Conservation (phyloP, 2,113 vertebrate species). For the Perca schrenkii region DNA sequence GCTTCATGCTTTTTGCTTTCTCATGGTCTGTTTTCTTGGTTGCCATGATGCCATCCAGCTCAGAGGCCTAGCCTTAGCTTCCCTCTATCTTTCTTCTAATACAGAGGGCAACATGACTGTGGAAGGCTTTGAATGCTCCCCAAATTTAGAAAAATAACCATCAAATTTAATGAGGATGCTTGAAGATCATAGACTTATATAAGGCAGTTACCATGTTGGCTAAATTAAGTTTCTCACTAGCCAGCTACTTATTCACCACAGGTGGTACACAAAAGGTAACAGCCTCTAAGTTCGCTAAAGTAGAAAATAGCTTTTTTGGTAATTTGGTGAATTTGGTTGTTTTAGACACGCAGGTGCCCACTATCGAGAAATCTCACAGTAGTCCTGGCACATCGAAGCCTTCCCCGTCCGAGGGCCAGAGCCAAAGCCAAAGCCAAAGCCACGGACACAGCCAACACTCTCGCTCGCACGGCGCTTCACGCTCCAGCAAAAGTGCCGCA, state of each 20-base stretch:
- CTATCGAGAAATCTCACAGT: slow-evolving; percentile 99
- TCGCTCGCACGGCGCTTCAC: slow-evolving; percentile 93
- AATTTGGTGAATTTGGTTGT: slow-evolving; percentile 85
- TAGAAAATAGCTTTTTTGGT: slow-evolving; percentile 54
- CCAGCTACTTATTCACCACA: not conserved
- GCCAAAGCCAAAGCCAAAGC: slow-evolving; percentile 83
- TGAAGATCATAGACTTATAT: not conserved
- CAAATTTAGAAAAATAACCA: slow-evolving; percentile 25
- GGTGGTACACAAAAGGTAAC: slow-evolving; percentile 28
- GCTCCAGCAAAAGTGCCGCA: slow-evolving; percentile 94
- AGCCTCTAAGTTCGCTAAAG: slow-evolving; percentile 40
- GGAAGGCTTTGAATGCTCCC: slow-evolving; percentile 77
- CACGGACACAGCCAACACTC: slow-evolving; percentile 85
- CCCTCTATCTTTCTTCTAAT: slow-evolving; percentile 49
- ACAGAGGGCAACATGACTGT: slow-evolving; percentile 63
- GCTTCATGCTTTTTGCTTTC: slow-evolving; percentile 80
- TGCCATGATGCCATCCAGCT: slow-evolving; percentile 70
- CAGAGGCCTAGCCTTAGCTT: slow-evolving; percentile 66
- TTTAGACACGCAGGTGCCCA: slow-evolving; percentile 95
- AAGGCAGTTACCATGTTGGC: slow-evolving; percentile 28
- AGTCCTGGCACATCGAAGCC: slow-evolving; percentile 97
- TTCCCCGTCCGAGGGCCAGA: slow-evolving; percentile 92
- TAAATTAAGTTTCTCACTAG: slow-evolving; percentile 17
- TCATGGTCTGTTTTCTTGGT: slow-evolving; percentile 75
- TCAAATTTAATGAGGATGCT: slow-evolving; percentile 45